Conservation (phyloP, 2,797 vertebrate species). For the Harpagifer antarcticus region DNA sequence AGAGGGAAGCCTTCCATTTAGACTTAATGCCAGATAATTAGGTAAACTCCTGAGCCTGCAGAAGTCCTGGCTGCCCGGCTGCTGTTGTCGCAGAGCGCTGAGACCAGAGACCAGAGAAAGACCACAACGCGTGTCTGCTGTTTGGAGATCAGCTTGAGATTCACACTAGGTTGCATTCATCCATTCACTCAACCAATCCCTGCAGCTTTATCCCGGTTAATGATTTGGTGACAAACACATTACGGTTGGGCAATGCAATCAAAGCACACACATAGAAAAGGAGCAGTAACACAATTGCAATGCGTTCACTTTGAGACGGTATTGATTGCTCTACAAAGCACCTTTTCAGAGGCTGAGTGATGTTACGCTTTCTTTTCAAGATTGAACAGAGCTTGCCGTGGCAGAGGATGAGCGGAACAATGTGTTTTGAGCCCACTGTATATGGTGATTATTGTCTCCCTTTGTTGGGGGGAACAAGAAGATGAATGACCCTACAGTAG, state of each 20-base stretch:
- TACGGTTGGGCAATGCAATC: slow-evolving; percentile 34
- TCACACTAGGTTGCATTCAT: slow-evolving; percentile 38
- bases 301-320: slow-evolving; percentile 57
- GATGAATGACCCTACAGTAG: slow-evolving; percentile 39
- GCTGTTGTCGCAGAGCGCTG: slow-evolving; percentile 52
- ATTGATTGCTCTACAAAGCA: slow-evolving; percentile 63
- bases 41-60: slow-evolving; percentile 77
- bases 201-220: slow-evolving; percentile 34
- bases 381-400: slow-evolving; percentile 47
- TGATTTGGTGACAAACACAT: slow-evolving; percentile 49
- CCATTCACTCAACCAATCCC: slow-evolving; percentile 41
- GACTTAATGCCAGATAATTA: slow-evolving; percentile 82
- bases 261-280: slow-evolving; percentile 44
- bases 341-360: slow-evolving; percentile 57
- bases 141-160: slow-evolving; percentile 47
- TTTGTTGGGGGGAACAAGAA: slow-evolving; percentile 52
- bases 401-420: slow-evolving; percentile 49
- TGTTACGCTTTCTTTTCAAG: slow-evolving; percentile 62
- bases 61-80: slow-evolving; percentile 57
- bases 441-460: slow-evolving; percentile 65
- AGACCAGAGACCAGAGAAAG: slow-evolving; percentile 14
- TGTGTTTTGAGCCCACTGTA: slow-evolving; percentile 65
- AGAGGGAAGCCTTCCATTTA: slow-evolving; percentile 77
- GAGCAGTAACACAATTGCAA: slow-evolving; percentile 51
- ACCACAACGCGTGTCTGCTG: neutral